Evolutionary conservation across 2,797 vertebrate species (phyloP).

Genomic region (Notolepis coatsorum): DNA sequence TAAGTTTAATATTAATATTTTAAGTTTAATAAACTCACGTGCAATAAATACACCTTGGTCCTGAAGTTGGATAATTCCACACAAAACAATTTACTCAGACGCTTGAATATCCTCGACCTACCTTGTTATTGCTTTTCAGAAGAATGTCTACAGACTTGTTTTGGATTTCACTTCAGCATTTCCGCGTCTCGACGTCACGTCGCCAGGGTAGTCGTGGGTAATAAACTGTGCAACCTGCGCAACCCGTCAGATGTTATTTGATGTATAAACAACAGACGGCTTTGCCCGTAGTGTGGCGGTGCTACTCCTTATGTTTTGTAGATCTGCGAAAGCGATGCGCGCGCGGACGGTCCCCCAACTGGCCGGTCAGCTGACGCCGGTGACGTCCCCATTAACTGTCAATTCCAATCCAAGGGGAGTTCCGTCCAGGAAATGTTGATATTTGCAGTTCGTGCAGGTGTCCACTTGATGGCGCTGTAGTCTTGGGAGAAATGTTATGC

Average conservation of each 20-base stretch:
- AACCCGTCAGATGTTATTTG: neutral
- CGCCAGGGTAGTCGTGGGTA: neutral
- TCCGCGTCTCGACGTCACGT: slow-evolving; percentile 66
- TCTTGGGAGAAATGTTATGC: neutral
- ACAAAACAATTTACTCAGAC: too few relatives aligned
- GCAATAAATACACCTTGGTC: neutral
- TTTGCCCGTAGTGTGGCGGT: neutral
- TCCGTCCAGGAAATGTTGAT: slow-evolving; percentile 22
- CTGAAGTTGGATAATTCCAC: too few relatives aligned
- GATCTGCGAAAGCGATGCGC: neutral
- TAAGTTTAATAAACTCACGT: too few relatives aligned
- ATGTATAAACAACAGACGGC: neutral
- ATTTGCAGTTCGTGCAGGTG: neutral
- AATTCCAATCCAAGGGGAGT: slow-evolving; percentile 28
- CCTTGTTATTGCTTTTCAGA: neutral
- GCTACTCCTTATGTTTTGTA: neutral
- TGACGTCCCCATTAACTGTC: slow-evolving; percentile 18
- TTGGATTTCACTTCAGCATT: slow-evolving; percentile 21
- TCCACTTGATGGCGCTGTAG: slow-evolving; percentile 55
- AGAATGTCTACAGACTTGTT: neutral
- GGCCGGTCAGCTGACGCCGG: slow-evolving; percentile 33
- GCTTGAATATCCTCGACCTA: neutral
- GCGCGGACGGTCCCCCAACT: neutral
- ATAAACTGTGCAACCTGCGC: neutral
- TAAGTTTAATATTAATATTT: too few relatives aligned